Conservation (phyloP, 2,113 vertebrate genomes). For the Phyllopteryx taeniolatus region DNA sequence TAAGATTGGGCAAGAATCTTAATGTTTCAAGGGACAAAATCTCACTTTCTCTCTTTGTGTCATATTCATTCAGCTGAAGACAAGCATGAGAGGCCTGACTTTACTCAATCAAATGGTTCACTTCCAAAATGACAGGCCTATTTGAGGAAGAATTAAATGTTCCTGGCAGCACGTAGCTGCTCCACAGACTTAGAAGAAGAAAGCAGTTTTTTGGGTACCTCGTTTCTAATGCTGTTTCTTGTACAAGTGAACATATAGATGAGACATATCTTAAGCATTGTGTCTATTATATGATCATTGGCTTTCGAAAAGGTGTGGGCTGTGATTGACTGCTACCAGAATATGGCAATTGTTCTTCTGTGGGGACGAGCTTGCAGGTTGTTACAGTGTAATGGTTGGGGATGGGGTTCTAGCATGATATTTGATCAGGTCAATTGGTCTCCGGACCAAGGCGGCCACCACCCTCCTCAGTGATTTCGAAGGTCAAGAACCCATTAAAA, state of each 20-base stretch:
- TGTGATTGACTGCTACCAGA: not conserved
- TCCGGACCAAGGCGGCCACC: constrained; percentile 22
- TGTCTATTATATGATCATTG: not conserved
- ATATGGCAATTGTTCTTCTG: constrained; percentile 6
- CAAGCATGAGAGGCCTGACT: not conserved
- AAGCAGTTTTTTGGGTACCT: not conserved
- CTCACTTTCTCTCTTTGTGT: not conserved
- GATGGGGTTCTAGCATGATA: constrained; percentile 20
- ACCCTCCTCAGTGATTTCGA: constrained; percentile 37
- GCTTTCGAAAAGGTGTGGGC: not conserved
- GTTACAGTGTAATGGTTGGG: constrained; percentile 12
- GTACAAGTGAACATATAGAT: not conserved
- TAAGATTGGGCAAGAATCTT: not conserved
- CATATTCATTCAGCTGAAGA: not conserved
- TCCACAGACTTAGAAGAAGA: not conserved
- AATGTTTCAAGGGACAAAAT: not conserved
- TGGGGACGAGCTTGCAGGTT: not conserved
- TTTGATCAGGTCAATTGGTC: constrained; percentile 44
- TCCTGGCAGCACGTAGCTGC: not conserved
- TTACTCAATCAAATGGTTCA: not conserved
- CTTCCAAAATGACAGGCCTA: not conserved
- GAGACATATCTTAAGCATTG: not conserved
- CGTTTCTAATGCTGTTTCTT: not conserved
- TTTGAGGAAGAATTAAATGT: not conserved
- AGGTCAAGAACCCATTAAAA: constrained; percentile 59